These are phyloP conservation scores for Lepus americanus DNA, from an alignment of 2,113 vertebrate species.

Conservation along the genomic window DNA sequence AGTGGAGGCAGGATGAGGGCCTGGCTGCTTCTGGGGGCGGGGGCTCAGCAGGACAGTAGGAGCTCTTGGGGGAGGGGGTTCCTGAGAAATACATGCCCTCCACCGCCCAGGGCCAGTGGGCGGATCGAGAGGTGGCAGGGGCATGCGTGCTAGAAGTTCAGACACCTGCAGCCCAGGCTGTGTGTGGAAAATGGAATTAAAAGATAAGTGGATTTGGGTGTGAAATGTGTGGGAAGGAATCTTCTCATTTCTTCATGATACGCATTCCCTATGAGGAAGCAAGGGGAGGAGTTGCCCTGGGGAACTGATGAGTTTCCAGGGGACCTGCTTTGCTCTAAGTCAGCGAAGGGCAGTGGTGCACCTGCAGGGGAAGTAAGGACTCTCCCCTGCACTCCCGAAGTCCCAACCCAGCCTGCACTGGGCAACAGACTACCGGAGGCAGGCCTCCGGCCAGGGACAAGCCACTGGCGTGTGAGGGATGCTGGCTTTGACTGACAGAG, in stretches of 20 bases:
- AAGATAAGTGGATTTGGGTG: too few relatives aligned
- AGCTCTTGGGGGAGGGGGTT: neutral
- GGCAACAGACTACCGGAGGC: neutral
- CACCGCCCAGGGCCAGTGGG: neutral
- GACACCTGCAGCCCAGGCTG: neutral
- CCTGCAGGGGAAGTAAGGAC: neutral
- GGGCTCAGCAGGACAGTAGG: conserved; percentile 44
- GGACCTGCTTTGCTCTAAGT: neutral
- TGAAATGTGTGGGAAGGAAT: too few relatives aligned
- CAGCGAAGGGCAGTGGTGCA: neutral
- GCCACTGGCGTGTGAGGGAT: neutral
- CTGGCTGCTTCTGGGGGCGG: conserved; percentile 50
- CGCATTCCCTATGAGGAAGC: too few relatives aligned
- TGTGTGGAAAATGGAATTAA: too few relatives aligned
- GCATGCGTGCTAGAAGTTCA: neutral
- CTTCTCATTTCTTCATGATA: too few relatives aligned
- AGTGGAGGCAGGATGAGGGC: conserved; percentile 39
- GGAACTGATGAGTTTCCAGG: neutral
- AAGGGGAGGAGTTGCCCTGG: neutral
- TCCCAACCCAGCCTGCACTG: neutral
- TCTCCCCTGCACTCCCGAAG: neutral
- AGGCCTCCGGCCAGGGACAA: neutral
- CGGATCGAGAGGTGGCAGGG: neutral
- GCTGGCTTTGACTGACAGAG: neutral
- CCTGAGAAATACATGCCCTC: conserved; percentile 11